These are phyloP conservation scores for Turnix velox DNA, from an alignment of 2,113 vertebrate species.

Conservation along the genomic window DNA sequence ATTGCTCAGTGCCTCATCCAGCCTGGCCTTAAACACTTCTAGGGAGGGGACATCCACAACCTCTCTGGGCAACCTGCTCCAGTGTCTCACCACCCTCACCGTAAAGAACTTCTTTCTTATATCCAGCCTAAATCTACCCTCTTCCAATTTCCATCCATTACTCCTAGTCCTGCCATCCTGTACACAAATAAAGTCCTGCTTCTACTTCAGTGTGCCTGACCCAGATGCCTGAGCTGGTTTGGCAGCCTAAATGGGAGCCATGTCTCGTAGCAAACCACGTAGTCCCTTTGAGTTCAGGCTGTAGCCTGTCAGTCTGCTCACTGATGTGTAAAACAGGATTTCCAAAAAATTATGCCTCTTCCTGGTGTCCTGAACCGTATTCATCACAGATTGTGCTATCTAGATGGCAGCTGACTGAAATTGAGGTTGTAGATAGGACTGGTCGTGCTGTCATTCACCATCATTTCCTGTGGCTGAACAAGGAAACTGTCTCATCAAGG, in stretches of 20 bases:
- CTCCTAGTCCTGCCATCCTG: too few relatives aligned
- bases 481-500: background rate
- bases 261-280: background rate
- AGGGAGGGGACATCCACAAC: too few relatives aligned
- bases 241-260: background rate
- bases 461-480: background rate
- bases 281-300: background rate
- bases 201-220: background rate
- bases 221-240: background rate
- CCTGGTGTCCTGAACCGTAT: background rate
- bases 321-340: background rate
- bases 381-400: background rate
- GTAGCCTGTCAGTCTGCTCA: background rate
- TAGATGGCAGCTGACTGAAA: background rate
- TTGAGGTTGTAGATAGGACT: background rate
- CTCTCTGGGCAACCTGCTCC: too few relatives aligned
- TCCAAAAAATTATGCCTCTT: background rate
- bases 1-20: too few relatives aligned
- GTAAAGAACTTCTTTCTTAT: too few relatives aligned
- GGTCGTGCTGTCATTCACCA: background rate
- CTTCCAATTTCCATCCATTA: too few relatives aligned
- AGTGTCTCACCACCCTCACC: too few relatives aligned
- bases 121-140: too few relatives aligned
- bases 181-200: too few relatives aligned
- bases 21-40: too few relatives aligned